Base-by-base conservation (phyloP, 1,140 invertebrate species). In the Pseudomyrmex dendroicus region DNA sequence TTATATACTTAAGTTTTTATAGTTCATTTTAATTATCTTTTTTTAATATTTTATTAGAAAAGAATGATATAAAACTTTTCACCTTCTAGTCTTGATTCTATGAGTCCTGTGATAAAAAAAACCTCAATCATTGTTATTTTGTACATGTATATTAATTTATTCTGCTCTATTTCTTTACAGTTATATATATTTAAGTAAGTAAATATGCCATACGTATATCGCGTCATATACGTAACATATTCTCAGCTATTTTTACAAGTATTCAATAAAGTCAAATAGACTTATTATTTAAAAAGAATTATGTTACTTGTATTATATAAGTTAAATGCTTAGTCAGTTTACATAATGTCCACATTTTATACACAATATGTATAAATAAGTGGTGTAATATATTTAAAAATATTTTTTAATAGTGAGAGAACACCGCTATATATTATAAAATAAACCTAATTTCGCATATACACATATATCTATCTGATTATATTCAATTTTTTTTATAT, bases 71-170 rank as follows among this genome's bases (percentile, higher is more conserved):
- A 15, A 35, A 64, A 46, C 15, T 5, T 35, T 78, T 78, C 70
- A 48, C 20, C 12, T 80, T 59, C 76, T 59, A 72, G 76, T 80
- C 66, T 25, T 44, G 17, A 78, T 25, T 13, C 44, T 70, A 66
- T 15, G 22, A 48, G 72, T n/a, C 12, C 48, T 77, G 35, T 63
- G 50, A 48, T 72, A 59, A 78, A 25, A 72, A 59, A 35, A 54
- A 25, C 3, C 35, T 62, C 50, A 25, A 52, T 35, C 35, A 50
- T 73, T n/a, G 59, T 78, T 70, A 78, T 72, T 80, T 80, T 80
- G n/a, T 72, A 59, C 59, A 25, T 35, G 70, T 80, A 22, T 61
- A 70, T 61, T 76, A 52, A 78, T 59, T 78, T 78, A 57, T 13
- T 70, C 22, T 46, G 10, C 54, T 63, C 48, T 48, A 10, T 70